Base-by-base conservation (phyloP, 1,140 invertebrate species). In the Panulirus ornatus region DNA sequence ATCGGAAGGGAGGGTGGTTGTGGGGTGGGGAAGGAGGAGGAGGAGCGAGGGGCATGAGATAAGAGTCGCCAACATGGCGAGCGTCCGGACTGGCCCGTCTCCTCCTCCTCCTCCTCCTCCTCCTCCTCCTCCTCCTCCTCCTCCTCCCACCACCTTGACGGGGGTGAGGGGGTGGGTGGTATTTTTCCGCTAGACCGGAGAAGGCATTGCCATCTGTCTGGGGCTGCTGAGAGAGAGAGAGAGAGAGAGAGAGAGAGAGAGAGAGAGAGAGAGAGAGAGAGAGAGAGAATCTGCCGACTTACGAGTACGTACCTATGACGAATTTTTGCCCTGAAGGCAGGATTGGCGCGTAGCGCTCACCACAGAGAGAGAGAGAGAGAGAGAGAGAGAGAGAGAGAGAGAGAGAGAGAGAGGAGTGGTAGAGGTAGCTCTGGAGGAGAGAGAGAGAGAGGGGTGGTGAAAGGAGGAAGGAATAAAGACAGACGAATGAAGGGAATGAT, bases 251-350 rank as follows among this genome's bases (percentile, higher is more conserved):
- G 71, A 75, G 71, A 71, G 66, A 27, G 66, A 71, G 66, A 36
- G 22, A 70, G 63, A 27, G 30, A 71, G 34, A 36, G 66, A 71
- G 66, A 36, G 34, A 71, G 66, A 71, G 66, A n/a, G 66, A 71
- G n/a, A 71, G 16, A n/a, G n/a, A n/a, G n/a, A n/a, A n/a, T n/a
- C n/a, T n/a, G 19, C 9, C 51, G 51, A 22, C 6, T 16, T 16
- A 6, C 19, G 58, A 63, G 58, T 22, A 27, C 19, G 6, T 11
- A 22, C 22, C 51, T 58, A 14, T 9, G 58, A 27, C 19, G 58
- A 6, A 63, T 22, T 22, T 2, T 27, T 11, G n/a, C 1, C 11
- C 11, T 30, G 66, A n/a, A 71, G 66, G 66, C 11, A n/a, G 66
- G 34, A 71, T 1, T 30, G 66, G 34, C 16, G 63, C 5, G 22